These are phyloP conservation scores for Trissolcus basalis DNA, from an alignment of 1,140 invertebrate genomes.

Conservation along the genomic window DNA sequence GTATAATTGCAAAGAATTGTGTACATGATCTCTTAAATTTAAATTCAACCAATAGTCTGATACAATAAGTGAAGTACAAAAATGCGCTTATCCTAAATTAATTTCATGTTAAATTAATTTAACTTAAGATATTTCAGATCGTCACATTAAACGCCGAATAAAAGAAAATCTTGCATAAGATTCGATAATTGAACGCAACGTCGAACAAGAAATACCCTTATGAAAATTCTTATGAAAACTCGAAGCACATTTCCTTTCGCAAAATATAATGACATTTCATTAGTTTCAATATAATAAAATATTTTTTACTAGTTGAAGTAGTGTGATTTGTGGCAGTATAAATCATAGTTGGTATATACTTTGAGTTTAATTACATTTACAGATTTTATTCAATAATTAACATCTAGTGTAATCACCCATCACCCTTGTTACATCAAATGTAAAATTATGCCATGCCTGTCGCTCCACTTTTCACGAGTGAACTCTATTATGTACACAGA, in stretches of 20 bases:
- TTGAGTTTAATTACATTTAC: conserved; percentile 48
- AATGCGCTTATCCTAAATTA: background rate
- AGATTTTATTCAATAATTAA: conserved; percentile 43
- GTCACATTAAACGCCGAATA: too few species aligned
- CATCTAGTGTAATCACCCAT: conserved; percentile 28
- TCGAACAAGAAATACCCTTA: too few species aligned
- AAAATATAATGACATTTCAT: conserved; percentile 39
- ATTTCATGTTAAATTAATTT: too few species aligned
- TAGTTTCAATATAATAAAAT: conserved; percentile 38
- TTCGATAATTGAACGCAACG: too few species aligned
- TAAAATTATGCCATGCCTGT: conserved; percentile 6
- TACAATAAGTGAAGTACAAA: conserved; percentile 10
- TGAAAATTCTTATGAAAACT: conserved; percentile 10
- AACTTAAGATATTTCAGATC: too few species aligned
- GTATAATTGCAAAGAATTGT: conserved; percentile 7
- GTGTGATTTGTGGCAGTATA: conserved; percentile 42
- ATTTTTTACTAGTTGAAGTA: conserved; percentile 37
- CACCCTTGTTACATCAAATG: conserved; percentile 11
- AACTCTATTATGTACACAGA: conserved; percentile 2
- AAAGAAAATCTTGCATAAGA: too few species aligned
- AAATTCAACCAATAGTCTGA: background rate
- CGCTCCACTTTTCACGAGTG: background rate
- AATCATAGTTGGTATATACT: conserved; percentile 41
- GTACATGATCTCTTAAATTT: conserved; percentile 12
- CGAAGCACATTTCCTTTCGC: conserved; percentile 32